Conservation (phyloP, 2,797 vertebrate genomes). For the Enteromius argenteus region DNA sequence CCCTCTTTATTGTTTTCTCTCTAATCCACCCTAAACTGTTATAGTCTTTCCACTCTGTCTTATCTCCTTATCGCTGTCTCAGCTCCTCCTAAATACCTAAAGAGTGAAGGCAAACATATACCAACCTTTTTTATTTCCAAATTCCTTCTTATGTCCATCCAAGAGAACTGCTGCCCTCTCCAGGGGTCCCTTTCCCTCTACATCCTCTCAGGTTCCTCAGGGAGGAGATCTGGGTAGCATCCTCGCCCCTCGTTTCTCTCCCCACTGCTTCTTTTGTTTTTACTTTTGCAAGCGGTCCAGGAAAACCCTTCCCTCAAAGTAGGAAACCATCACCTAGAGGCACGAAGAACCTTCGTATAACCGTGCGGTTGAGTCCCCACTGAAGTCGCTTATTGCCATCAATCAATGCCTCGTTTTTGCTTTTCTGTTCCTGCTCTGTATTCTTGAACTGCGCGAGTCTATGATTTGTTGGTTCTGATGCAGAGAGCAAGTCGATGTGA, state of each 20-base stretch:
- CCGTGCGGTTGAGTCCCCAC: neutral
- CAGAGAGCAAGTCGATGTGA: constrained; percentile 51
- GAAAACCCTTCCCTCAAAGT: constrained; percentile 28
- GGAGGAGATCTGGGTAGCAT: constrained; percentile 21
- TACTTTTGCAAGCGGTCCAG: constrained; percentile 38
- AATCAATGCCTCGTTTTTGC: constrained; percentile 41
- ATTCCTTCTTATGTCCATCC: constrained; percentile 37
- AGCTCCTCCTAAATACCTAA: neutral
- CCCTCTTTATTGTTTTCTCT: constrained; percentile 30
- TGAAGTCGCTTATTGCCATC: neutral
- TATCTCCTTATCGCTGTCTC: neutral
- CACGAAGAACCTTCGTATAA: constrained; percentile 4
- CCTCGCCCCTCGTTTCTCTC: constrained; percentile 10
- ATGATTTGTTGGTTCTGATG: constrained; percentile 58
- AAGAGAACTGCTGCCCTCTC: constrained; percentile 24
- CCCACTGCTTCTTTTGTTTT: constrained; percentile 38
- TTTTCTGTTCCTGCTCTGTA: neutral
- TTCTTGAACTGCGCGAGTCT: constrained; percentile 22
- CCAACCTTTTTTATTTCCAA: constrained; percentile 49
- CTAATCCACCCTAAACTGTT: neutral
- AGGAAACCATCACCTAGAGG: constrained; percentile 18
- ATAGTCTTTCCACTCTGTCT: neutral
- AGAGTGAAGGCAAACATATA: constrained; percentile 14
- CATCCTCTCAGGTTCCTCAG: constrained; percentile 31
- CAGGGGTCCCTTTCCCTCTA: neutral